These are phyloP conservation scores for Phrynosoma blainvillii DNA, from an alignment of 2,113 vertebrate species.

Conservation along the genomic window DNA sequence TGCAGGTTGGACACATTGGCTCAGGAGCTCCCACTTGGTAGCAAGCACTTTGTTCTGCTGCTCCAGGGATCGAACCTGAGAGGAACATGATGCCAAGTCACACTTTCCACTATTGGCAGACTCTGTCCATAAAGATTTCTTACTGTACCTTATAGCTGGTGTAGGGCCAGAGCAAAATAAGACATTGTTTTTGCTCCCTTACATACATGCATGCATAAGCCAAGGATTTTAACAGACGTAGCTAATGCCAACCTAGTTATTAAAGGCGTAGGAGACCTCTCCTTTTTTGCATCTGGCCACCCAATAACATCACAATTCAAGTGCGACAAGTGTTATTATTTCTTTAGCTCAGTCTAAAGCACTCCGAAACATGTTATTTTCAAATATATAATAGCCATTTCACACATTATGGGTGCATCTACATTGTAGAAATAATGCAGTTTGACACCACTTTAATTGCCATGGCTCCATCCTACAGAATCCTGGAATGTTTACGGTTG, in stretches of 20 bases:
- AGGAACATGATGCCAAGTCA: background rate
- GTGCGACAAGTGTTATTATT: background rate
- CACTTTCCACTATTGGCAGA: background rate
- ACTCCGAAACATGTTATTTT: no score
- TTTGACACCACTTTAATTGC: no score
- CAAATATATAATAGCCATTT: background rate
- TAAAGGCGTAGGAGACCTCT: no score
- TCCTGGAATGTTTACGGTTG: no score
- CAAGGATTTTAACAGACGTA: background rate
- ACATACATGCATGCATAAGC: background rate
- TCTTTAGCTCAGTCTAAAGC: background rate
- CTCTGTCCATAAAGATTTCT: background rate
- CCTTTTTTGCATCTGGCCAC: background rate
- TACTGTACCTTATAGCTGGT: background rate
- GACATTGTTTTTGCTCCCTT: background rate
- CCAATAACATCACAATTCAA: background rate
- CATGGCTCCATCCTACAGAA: no score
- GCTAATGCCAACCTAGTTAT: background rate
- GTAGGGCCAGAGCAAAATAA: background rate
- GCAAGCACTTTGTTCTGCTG: slow-evolving; percentile 83
- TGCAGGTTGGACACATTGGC: slow-evolving; percentile 63
- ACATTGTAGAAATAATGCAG: no score
- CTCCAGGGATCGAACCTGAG: slow-evolving; percentile 84
- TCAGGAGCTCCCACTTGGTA: slow-evolving; percentile 85
- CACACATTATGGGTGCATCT: background rate